Base-by-base conservation (phyloP, 2,113 vertebrate species). In the Spea bombifrons region DNA sequence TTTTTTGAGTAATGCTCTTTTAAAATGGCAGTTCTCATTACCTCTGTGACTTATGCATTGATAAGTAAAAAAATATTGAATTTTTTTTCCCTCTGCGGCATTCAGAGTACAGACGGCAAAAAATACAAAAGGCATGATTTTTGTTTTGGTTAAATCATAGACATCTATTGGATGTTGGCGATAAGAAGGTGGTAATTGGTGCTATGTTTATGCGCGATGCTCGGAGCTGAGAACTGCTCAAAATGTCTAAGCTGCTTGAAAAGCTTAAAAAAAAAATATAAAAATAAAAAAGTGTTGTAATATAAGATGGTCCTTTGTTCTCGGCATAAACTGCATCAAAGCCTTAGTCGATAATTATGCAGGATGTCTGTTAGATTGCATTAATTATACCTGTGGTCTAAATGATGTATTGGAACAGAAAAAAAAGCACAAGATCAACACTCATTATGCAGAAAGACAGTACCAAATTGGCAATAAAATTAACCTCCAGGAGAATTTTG, bases 1-100 rank as follows among this genome's bases (percentile, higher is more conserved):
- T 74, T 70, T 74, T 80, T 67, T 80, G 71, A 80, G 71, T 74
- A 80, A 80, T 80, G 78, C 78, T 59, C 65, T 80, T 80, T 80
- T 74, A 80, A 30, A 80, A 80, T 80, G 78, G 78, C 78, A 80
- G 71, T 74, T 80, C 71, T 80, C 78, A 80, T 80, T 80, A 80
- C 78, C 78, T 80, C 73, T 80, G 61, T 80, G 78, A 80, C 78
- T 74, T 80, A 80, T 80, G 64, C 78, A 80, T 74, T 80, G 78
- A 80, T 67, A 80, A 80, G 71, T 74, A 61, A 80, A 30, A 79
- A 79, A 73, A 79, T 73, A 79, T 79, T 73, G 77, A 65, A 79
- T 75, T 79, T 43, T 30, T 30, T 50, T 44, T n/a, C 50, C 59
- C 53, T 74, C 50, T 8, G 53, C 44, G 48, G 71, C 65, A 68